Evolutionary conservation across 2,113 vertebrate species (phyloP).

Genomic region (Phainopepla nitens): DNA sequence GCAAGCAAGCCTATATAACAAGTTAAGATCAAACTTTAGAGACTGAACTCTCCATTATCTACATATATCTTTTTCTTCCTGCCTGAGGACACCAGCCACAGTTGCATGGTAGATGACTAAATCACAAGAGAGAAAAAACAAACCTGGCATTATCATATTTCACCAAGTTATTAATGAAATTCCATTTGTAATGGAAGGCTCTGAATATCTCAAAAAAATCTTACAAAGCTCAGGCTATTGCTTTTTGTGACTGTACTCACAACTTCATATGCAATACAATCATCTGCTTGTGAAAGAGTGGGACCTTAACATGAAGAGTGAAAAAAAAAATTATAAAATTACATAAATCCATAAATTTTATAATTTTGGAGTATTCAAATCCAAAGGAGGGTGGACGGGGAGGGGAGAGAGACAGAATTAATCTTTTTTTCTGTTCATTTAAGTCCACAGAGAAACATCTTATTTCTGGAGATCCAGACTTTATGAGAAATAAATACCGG

Average conservation of each 20-base stretch:
- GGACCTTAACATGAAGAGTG: not conserved
- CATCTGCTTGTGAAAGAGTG: not conserved
- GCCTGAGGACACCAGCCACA: not conserved
- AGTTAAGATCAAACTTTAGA: not conserved
- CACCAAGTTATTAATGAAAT: not conserved
- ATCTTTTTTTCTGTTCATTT: not conserved
- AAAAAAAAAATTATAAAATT: not conserved
- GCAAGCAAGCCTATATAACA: not conserved
- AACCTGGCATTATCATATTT: not conserved
- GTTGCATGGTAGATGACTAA: not conserved
- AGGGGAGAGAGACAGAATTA: not conserved
- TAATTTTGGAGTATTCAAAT: not conserved
- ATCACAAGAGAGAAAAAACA: not conserved
- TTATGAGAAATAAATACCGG: not conserved
- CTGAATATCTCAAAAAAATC: not conserved
- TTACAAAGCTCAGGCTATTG: not conserved
- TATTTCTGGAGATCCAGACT: not conserved
- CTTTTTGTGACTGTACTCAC: not conserved
- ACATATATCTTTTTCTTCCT: not conserved
- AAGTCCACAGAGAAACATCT: not conserved
- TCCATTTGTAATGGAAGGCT: not conserved
- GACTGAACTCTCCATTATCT: not conserved
- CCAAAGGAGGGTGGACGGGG: fast-evolving
- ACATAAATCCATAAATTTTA: not conserved
- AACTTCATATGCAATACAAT: not conserved